Base-by-base conservation (phyloP, 2,888 invertebrate genomes). In the Blera fallax region DNA sequence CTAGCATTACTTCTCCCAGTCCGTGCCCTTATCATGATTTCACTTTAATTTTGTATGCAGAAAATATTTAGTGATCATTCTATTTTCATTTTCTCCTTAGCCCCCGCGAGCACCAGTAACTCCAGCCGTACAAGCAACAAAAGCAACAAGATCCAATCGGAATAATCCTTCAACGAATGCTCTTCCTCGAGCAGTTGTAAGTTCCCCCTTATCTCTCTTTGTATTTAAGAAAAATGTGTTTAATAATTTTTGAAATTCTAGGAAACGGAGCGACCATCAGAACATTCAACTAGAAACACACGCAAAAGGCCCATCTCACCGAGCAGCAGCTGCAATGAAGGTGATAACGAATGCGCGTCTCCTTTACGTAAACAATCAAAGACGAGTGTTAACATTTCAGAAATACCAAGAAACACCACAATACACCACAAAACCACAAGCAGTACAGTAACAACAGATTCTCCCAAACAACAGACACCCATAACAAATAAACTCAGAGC, bases 281-380 rank as follows among this genome's bases (percentile, higher is more conserved):
- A 76, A 73, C 14, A 27, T 58, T 27, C 52, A 48, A 21, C 11
- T 50, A 70, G 48, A 81, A 81, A 58, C 5, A 69, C 62, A 43
- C 76, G 81, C 24, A 76, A 76, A 27, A 34, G 84, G 24, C 87
- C 87, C 11, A 88, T 87, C 5, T 89, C 90, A 3, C 87, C 89
- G 3, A 87, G 87, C 37, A 62, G 37, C 10, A 45, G 37, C 11
- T 65, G 80, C 1, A 67, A 18, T 34, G 85, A 85, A 81, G 78
- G 78, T 79, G 56, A 64, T 37, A 72, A 27, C 29, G 80, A 80
- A 62, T 54, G 48, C 43, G 76, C 73, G 8, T 87, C 90, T 8
- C 90, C 90, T 3, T 52, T 88, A 69, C 88, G 88, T 14, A 91
- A 91, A 69, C 89, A 91, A 64, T 88, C 87, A 16, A 85, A 85